These are phyloP conservation scores for Troides aeacus DNA, from an alignment of 2,888 invertebrate species.

Conservation along the genomic window DNA sequence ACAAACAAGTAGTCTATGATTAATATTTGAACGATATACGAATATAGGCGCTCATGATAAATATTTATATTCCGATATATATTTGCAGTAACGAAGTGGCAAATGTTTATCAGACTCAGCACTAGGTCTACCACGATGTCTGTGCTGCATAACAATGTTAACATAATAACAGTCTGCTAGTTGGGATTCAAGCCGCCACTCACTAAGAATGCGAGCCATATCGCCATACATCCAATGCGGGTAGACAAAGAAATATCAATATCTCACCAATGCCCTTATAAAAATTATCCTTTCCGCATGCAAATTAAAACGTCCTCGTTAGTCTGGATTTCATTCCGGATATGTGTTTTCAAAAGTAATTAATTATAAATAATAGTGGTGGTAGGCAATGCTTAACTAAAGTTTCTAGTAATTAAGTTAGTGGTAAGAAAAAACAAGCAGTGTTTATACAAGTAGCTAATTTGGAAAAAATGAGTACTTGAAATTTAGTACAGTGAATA, in stretches of 20 bases:
- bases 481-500: no score
- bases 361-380: no score
- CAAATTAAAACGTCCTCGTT: not conserved
- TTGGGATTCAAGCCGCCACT: constrained; percentile 2
- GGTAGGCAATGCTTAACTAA: no score
- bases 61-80: not conserved
- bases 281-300: constrained; percentile 12
- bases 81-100: not conserved
- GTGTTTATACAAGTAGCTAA: no score
- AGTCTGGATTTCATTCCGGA: not conserved
- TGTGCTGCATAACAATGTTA: constrained; percentile 10
- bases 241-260: constrained; percentile 16
- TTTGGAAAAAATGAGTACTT: no score
- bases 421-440: no score
- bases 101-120: not conserved
- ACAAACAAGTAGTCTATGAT: no score
- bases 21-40: not conserved
- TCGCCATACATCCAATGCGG: constrained; percentile 4
- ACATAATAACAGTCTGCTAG: constrained; percentile 5
- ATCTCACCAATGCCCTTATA: constrained; percentile 16
- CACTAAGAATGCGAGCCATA: constrained; percentile 10
- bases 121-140: not conserved
- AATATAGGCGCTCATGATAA: not conserved
- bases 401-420: no score
- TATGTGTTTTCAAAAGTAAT: not conserved